A percentile compares a stretch with the other conserved stretches of the same genome.
Conservation (phyloP, 2,797 vertebrate species). For the Mionectes olivaceus region DNA sequence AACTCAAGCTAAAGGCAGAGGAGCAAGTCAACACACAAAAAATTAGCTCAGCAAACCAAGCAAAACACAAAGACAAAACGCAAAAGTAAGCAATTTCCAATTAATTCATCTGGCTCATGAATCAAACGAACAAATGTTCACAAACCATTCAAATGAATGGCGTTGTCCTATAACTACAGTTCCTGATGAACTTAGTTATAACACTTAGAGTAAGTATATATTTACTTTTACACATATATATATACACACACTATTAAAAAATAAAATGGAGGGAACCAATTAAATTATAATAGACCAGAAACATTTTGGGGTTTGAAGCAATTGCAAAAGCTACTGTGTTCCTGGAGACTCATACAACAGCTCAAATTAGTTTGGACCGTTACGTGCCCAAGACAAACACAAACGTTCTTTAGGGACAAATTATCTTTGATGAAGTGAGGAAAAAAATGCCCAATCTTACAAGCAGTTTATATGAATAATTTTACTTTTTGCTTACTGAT, state of each 20-base stretch:
- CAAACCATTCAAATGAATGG: not conserved
- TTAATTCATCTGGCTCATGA: not conserved
- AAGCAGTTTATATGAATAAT: slow-evolving; percentile 2
- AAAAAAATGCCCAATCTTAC: slow-evolving; percentile 16
- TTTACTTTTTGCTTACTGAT: slow-evolving; percentile 30
- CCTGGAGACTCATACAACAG: not conserved
- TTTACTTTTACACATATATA: not conserved
- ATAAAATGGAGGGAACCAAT: not conserved
- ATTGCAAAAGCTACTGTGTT: not conserved
- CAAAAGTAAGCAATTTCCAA: not conserved
- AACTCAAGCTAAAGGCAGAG: not conserved
- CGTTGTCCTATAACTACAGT: not conserved
- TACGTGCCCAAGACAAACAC: not conserved
- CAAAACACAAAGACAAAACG: not conserved
- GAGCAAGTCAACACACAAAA: not conserved
- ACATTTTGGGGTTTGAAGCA: slow-evolving; percentile 1
- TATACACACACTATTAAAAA: not conserved
- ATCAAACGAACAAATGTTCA: not conserved
- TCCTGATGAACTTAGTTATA: not conserved
- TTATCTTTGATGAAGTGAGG: slow-evolving; percentile 24
- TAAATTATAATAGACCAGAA: not conserved
- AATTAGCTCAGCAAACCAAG: not conserved
- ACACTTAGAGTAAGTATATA: not conserved
- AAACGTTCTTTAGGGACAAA: slow-evolving; percentile 39
- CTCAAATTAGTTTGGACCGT: slow-evolving; percentile 5